Evolutionary conservation across 2,113 vertebrate genomes (phyloP), one percentile per base, ranked within the genome.

Genomic region (Zapornia atra): DNA sequence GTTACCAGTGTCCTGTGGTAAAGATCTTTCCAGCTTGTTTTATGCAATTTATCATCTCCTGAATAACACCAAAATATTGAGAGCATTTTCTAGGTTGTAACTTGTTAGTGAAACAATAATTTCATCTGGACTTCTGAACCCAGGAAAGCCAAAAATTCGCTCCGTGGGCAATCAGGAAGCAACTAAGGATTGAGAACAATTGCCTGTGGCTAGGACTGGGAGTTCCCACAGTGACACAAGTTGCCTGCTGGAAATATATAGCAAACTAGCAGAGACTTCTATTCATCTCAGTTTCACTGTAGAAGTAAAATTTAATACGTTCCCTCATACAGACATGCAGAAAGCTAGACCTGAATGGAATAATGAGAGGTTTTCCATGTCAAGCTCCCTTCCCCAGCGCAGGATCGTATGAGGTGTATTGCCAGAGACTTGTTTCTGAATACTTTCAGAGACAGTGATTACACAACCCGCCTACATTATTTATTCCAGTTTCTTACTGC

Each of bases 311-410:
- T 16, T 21, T 34, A 44, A 51, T 46, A 21, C 8, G 77, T 76
- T 80, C 5, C 1, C 3, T 26, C n/a, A 5, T 18, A n/a, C 11
- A 50, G 8, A 60, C 19, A 20, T 50, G 11, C 17, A 48, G 20
- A 51, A 85, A 85, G 72, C 4, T 14, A 65, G 77, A 61, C 15
- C 10, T n/a, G 26, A 10, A 70, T 46, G 21, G 19, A 84, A 31
- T 5, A 28, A 11, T 0, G 1, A 73, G 33, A n/a, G 4, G 6
- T 34, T 12, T 53, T 83, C 26, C 5, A 11, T 19, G 12, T 22
- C 15, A 60, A 21, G 10, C 10, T 65, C 61, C 34, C 40, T 69
- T 70, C 18, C 44, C 8, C 56, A 61, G 5, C 7, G 16, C 26
- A 42, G 25, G 28, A 33, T 2, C 5, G 0, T 46, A 54, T 48